phyloP scores from a whole-genome alignment of 2,888 invertebrate genomes.

The Aphidius colemani region DNA sequence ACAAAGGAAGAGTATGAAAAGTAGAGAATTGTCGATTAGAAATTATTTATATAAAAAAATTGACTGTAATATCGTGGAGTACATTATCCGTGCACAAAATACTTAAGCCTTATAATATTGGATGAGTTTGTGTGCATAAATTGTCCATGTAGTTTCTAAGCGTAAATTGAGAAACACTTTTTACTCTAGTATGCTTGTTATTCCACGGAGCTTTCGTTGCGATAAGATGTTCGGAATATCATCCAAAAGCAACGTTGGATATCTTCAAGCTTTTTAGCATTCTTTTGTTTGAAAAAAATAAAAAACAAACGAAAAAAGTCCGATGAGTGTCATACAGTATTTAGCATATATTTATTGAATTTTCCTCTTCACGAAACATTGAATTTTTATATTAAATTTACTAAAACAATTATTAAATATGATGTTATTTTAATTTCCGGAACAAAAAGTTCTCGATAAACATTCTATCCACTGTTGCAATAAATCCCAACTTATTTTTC shows the following conservation, averaged over 20 bases:
- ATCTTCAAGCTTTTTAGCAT: not conserved
- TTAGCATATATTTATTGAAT: constrained; percentile 9
- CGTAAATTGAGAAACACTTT: constrained; percentile 25
- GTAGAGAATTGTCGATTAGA: constrained; percentile 5
- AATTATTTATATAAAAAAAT: constrained; percentile 26
- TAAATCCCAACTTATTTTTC: constrained; percentile 36
- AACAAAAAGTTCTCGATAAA: constrained; percentile 23
- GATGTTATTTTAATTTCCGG: constrained; percentile 38
- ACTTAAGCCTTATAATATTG: constrained; percentile 1
- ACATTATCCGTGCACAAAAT: constrained; percentile 15
- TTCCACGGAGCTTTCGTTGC: constrained; percentile 9
- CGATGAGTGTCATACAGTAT: not conserved
- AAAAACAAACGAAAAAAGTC: no score
- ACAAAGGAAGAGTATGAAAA: not conserved
- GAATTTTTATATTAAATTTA: no score
- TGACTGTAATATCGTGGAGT: constrained; percentile 6
- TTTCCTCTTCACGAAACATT: not conserved
- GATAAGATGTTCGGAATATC: constrained; percentile 9
- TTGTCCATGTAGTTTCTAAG: constrained; percentile 18
- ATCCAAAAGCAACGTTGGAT: not conserved
- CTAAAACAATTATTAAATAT: no score
- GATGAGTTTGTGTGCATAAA: not conserved
- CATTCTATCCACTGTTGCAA: constrained; percentile 26
- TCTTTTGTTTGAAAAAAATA: no score
- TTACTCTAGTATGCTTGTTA: constrained; percentile 18